Evolutionary conservation across 2,113 vertebrate species (phyloP), one percentile per base, ranked within the genome.

Genomic region (Dinomys branickii): DNA sequence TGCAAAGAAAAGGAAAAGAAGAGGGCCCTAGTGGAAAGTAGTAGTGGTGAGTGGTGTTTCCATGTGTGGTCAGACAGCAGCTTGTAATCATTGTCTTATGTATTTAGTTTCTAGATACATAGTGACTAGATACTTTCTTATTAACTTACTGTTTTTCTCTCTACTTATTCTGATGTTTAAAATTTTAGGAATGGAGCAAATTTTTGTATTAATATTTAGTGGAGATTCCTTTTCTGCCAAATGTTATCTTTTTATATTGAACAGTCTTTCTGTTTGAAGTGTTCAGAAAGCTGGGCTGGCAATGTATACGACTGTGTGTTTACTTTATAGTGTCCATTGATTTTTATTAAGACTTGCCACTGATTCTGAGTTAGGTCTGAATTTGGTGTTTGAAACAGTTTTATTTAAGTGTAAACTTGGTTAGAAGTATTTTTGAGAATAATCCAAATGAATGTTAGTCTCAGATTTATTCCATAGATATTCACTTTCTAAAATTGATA

Each of bases 351-450:
- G 80, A 75, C 56, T 88, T 89, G 11, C 30, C 35, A 87, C 28
- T 71, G 61, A 0, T 90, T 94, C 52, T 75, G 9, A 85, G 20
- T 88, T 84, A 91, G 59, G 59, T 7, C 80, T 8, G 1, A 59
- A 67, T 88, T 78, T 75, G 82, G 7, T 93, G 54, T 83, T 94
- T 89, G 65, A 93, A 61, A 65, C 14, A 52, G 22, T 97, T 75
- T 86, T 63, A 44, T 41, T 14, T 61, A 83, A 24, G 35, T 41
- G 59, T 61, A 73, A 52, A 73, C 61, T 33, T 71, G 28, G 24
- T 93, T 82, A 73, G 56, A 67, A 81, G 11, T 85, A 33, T 92
- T 67, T 65, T 80, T 69, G 30, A 90, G 33, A 91, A 85, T 3
- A 88, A 20, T 20, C 82, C 44, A 92, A 30, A 67, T 94, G 50